Conservation (phyloP, 2,888 invertebrate genomes). For the Nymphalis polychloros region DNA sequence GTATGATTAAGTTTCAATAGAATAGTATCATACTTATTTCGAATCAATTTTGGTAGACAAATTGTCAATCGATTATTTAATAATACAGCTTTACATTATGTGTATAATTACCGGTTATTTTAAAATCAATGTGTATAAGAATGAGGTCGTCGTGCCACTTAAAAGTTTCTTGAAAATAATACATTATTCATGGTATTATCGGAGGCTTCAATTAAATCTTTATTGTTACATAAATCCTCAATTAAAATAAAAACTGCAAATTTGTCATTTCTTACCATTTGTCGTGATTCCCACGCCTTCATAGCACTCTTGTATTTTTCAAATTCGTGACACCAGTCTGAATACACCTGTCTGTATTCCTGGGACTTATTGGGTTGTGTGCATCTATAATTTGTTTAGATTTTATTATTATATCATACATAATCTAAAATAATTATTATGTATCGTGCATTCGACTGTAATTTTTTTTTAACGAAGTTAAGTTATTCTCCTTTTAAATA, state of each 20-base stretch:
- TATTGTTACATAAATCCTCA: not conserved
- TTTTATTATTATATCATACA: not conserved
- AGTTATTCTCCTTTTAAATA: too few species aligned
- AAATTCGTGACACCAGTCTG: slow-evolving; percentile 88
- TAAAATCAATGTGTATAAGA: not conserved
- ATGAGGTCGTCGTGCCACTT: not conserved
- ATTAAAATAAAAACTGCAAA: slow-evolving; percentile 11
- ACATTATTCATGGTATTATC: not conserved
- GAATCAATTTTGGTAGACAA: not conserved
- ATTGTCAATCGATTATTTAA: not conserved
- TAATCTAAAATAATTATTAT: not conserved
- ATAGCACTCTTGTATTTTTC: slow-evolving; percentile 86
- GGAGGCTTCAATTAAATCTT: not conserved
- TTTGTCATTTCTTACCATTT: slow-evolving; percentile 73
- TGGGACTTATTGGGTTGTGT: slow-evolving; percentile 81
- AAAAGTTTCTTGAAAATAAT: not conserved
- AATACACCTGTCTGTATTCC: slow-evolving; percentile 84
- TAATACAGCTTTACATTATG: not conserved
- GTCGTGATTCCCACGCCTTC: slow-evolving; percentile 84
- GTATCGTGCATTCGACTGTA: too few species aligned
- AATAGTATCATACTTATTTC: too few species aligned
- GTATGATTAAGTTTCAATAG: too few species aligned
- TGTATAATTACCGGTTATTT: not conserved
- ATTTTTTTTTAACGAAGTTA: too few species aligned
- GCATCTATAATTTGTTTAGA: slow-evolving; percentile 59